Conservation (phyloP, 2,888 invertebrate genomes). For the Callyntrura sp. region DNA sequence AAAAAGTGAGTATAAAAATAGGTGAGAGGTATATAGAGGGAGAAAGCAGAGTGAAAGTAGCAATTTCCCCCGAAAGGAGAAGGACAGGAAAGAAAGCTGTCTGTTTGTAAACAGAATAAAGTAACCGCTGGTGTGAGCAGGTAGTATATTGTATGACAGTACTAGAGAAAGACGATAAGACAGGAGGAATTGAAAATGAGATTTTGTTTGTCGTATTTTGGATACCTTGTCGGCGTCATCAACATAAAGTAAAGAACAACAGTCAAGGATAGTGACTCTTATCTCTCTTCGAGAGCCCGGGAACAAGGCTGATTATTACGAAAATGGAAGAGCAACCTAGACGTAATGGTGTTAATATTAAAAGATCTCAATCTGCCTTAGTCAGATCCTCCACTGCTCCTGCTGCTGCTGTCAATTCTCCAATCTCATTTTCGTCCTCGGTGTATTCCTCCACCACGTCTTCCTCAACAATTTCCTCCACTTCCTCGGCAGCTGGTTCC, state of each 20-base stretch:
- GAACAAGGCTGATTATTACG: background rate
- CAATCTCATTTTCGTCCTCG: conserved; percentile 19
- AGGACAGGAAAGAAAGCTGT: background rate
- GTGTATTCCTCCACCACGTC: conserved; percentile 38
- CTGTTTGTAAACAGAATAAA: conserved; percentile 23
- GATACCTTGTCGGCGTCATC: no score
- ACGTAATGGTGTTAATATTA: conserved; percentile 51
- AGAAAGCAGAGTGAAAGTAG: conserved; percentile 56
- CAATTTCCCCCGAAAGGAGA: conserved; percentile 21
- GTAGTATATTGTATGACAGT: background rate
- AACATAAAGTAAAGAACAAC: background rate
- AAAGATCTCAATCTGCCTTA: conserved; percentile 64
- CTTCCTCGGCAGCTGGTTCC: conserved; percentile 8
- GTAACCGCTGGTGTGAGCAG: background rate
- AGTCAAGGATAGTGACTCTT: background rate
- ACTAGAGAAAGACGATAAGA: background rate
- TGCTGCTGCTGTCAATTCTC: background rate
- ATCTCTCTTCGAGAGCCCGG: background rate
- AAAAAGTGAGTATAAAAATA: background rate
- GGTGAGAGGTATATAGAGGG: background rate
- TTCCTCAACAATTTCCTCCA: conserved; percentile 11
- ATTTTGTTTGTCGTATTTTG: background rate
- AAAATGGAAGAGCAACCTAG: conserved; percentile 54
- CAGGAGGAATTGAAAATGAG: background rate
- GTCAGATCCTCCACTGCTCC: conserved; percentile 23